Evolutionary conservation across 2,113 vertebrate genomes (phyloP), one percentile per base, ranked within the genome.

Genomic region (Anolis carolinensis): DNA sequence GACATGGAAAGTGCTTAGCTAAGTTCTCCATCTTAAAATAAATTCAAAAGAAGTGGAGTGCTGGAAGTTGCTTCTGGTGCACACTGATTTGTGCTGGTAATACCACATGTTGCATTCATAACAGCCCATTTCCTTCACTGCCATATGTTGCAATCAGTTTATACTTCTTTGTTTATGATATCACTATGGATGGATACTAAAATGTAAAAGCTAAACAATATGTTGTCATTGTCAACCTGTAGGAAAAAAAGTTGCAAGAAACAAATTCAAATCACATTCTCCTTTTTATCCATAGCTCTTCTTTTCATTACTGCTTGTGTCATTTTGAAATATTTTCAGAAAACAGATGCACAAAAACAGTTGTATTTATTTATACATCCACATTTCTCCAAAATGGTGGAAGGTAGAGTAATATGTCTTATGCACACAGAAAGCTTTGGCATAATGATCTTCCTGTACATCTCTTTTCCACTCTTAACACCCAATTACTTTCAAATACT

Each of bases 91-190:
- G 16, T 63, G 14, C 34, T 59, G 72, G 27, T 65, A 48, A 32
- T 25, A 76, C 7, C 65, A 75, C 74, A 3, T 65, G 39, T 34
- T 73, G 71, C 65, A 5, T 36, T 65, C 78, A 27, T 86, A 48
- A 76, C 55, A 84, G 59, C 27, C 82, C 65, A 21, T 83, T 83
- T 63, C 34, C 34, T 80, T 62, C 62, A 13, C 67, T 80, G 27
- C 36, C n/a, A 72, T 79, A 62, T 79, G 34, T 39, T 72, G 76
- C 77, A 55, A 30, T 62, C 50, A 79, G n/a, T 70, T 36, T 74
- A 70, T 79, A 79, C 36, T 71, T 71, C 32, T 71, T 20, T 68
- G 76, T 79, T 70, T 79, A 21, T 59, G 55, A 44, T 72, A 79
- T 71, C 32, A 55, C 21, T 8, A 44, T 70, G 34, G 20, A 71